Evolutionary conservation across 1,140 invertebrate genomes (phyloP), one percentile per base, ranked within the genome.

Genomic region (Meloidogyne chitwoodi): DNA sequence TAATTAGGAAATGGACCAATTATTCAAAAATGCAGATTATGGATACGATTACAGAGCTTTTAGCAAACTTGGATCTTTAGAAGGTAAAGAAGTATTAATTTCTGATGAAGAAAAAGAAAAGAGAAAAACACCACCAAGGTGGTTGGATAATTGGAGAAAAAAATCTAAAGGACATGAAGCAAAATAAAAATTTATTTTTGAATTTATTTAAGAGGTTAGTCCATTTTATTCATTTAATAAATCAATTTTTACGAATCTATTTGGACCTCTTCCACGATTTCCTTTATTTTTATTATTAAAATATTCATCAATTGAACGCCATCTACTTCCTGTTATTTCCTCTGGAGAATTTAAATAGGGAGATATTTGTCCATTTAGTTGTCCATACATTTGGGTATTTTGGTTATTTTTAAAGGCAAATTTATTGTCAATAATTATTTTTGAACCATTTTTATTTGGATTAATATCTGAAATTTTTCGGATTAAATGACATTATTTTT

Each of bases 31-130:
- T 44, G 83, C 83, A 6, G 83, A 83, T 76, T 83, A 83, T 66
- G 83, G 83, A 26, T 76, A 82, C 69, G 71, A 84, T 29, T 83
- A 83, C 41, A 77, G 84, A 29, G 79, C 84, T 27, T 29, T 83
- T 27, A 81, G 75, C 31, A 27, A 74, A n/a, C 81, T 83, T 22
- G 83, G 78, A n/a, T 74, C 83, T 19, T 41, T 78, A 96, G 91
- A 98, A 94, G 88, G 95, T 97, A 68, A 29, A n/a, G 79, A 80
- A 62, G 75, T 75, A 27, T 12, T 34, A 12, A 26, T 29, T 22
- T 10, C 68, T n/a, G 29, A 16, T 1, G 68, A 75, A 29, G 63
- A 65, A 22, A 34, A 27, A n/a, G 74, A 66, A 19, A 73, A 73
- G n/a, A 64, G 64, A 22, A 64, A 63, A 61, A 34, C 29, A n/a